These are phyloP conservation scores for Ovibos moschatus DNA, from an alignment of 2,113 vertebrate genomes.

Conservation along the genomic window DNA sequence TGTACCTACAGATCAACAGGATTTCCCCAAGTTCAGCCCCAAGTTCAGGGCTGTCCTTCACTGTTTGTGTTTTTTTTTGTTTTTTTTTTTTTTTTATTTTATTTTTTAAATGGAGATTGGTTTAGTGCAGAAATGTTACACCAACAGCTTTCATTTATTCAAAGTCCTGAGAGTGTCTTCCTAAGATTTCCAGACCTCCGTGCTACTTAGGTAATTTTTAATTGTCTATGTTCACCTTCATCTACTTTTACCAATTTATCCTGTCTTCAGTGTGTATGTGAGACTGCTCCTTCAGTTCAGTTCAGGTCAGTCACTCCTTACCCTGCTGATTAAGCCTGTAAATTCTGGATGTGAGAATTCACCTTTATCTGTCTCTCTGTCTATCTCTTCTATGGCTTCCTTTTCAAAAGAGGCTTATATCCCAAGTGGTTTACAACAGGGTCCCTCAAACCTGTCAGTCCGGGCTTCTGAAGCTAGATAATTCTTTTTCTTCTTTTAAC, in stretches of 20 bases:
- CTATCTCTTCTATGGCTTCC: not conserved
- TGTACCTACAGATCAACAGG: fast-evolving
- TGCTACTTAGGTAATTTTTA: not conserved
- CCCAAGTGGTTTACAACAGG: not conserved
- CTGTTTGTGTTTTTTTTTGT: no score
- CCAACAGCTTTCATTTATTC: not conserved
- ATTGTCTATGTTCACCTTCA: not conserved
- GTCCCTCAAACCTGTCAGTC: no score
- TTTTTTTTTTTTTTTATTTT: no score
- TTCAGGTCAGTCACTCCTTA: not conserved
- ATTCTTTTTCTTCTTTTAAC: not conserved
- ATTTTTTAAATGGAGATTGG: not conserved
- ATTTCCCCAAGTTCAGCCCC: not conserved
- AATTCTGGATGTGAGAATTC: not conserved
- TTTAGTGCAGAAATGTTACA: not conserved
- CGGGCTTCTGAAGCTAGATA: not conserved
- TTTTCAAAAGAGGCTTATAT: not conserved
- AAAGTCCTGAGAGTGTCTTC: not conserved
- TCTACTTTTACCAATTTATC: not conserved
- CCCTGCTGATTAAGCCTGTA: fast-evolving
- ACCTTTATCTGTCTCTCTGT: not conserved
- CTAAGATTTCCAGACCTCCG: not conserved
- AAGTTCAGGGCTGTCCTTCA: not conserved
- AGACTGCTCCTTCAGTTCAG: not conserved
- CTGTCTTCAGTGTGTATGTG: not conserved